A percentile compares a stretch with the other conserved stretches of the same genome.
phyloP scores from a whole-genome alignment of 1,140 invertebrate genomes.

The Leptinotarsa defecta region DNA sequence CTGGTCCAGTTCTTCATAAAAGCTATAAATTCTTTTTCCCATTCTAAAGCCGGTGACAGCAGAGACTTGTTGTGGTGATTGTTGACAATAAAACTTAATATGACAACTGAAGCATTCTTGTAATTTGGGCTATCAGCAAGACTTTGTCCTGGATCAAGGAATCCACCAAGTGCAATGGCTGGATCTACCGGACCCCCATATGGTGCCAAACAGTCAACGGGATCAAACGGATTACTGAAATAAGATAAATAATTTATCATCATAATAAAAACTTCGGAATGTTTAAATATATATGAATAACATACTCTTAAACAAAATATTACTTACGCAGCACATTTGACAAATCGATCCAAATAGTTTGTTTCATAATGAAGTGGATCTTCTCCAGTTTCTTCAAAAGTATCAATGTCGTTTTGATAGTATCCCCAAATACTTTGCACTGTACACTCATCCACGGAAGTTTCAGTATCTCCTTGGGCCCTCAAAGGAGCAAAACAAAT shows the following conservation, averaged over 20 bases:
- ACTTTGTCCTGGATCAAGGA: slow-evolving; percentile 70
- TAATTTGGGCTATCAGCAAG: slow-evolving; percentile 68
- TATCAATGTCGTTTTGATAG: slow-evolving; percentile 73
- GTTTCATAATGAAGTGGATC: slow-evolving; percentile 62
- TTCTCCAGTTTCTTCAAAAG: slow-evolving; percentile 61
- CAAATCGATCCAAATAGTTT: slow-evolving; percentile 82
- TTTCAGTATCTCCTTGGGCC: slow-evolving; percentile 58
- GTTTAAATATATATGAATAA: not conserved
- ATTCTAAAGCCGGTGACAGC: slow-evolving; percentile 77
- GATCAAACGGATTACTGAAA: slow-evolving; percentile 74
- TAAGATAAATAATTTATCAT: not conserved
- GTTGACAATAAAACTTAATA: slow-evolving; percentile 90
- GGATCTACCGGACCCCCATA: slow-evolving; percentile 93
- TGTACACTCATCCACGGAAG: slow-evolving; percentile 71
- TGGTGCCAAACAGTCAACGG: slow-evolving; percentile 73
- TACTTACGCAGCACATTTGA: slow-evolving; percentile 68
- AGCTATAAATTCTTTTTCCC: slow-evolving; percentile 86
- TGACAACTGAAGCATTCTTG: slow-evolving; percentile 81
- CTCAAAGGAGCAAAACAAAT: slow-evolving; percentile 91
- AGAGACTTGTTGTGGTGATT: slow-evolving; percentile 80
- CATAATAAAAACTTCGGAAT: not conserved
- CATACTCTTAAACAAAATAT: slow-evolving; percentile 11
- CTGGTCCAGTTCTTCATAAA: slow-evolving; percentile 85
- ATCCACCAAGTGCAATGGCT: slow-evolving; percentile 90
- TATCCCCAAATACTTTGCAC: slow-evolving; percentile 90